Base-by-base conservation (phyloP, 2,797 vertebrate species). In the Scolopax rusticola region DNA sequence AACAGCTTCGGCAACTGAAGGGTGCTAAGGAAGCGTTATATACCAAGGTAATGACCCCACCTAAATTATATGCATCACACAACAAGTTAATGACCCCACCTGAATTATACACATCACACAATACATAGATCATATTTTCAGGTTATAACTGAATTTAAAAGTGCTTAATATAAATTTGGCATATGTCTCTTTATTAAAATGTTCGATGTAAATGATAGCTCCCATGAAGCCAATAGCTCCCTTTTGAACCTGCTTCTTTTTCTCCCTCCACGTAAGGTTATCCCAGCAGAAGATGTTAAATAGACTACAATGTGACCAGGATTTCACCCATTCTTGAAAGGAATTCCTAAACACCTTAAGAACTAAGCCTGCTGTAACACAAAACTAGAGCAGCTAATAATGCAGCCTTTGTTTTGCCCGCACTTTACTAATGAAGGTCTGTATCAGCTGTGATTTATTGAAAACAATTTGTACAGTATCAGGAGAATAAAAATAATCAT, bases 281-380 rank as follows among this genome's bases (percentile, higher is more conserved):
- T 60, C 53, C 47, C 47, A 88, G 47, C 47, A 48, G 47, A 21
- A 48, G 77, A 94, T 82, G 88, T 91, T 71, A 38, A 90, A 79
- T 4, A 56, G 30, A 87, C 89, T 92, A 77, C 10, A 8, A 9
- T 48, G 76, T 32, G 57, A 86, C 47, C 84, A 92, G 74, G 40
- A 92, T 89, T 95, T 96, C 59, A 87, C 32, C 48, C 63, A 79
- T 51, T 95, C 51, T 73, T 87, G 33, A 90, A 83, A 75, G 47
- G 63, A 94, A 92, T 93, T 93, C 77, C 63, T 94, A 63, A 94
- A 69, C 23, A 70, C 25, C 69, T 75, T 33, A 93, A 96, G 79
- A 89, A 91, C 61, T 80, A 85, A 76, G n/a, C 68, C n/a, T 57
- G 11, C 54, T 81, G 51, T 40, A 95, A 79, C 48, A 30, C 23